Evolutionary conservation across 2,113 vertebrate species (phyloP), one percentile per base, ranked within the genome.

Genomic region (Actinemys pallida): DNA sequence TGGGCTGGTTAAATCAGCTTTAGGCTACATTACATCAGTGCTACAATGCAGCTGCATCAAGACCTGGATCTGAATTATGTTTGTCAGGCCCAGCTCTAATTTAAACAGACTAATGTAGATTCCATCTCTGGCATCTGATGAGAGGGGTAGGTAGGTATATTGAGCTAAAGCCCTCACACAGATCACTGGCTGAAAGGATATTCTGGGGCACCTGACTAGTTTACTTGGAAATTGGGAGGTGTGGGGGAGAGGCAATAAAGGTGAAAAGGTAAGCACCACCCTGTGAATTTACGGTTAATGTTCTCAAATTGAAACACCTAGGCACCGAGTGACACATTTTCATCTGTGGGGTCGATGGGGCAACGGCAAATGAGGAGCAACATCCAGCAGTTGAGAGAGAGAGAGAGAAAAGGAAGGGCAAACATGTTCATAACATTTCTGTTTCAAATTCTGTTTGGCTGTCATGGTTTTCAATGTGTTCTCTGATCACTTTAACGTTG

Each of bases 341-440:
- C n/a, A 39, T 86, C 35, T 84, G 47, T 81, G 54, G 5, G 85
- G 72, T 53, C 89, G 10, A 45, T 39, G 57, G n/a, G 79, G 56
- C 62, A n/a, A 53, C 0, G 1, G 3, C 29, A 45, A 0, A 0
- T 2, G 53, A 69, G 39, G 5, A 24, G 52, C 52, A 1, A 0
- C 11, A 83, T 27, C 31, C 49, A 69, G 81, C 35, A 81, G 22
- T 3, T 0, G 22, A 78, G 45, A 35, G 25, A 50, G 22, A 83
- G 65, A 24, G 57, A 69, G 62, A 69, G 27, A 31, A 6, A 10
- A 35, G 47, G 80, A 14, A 2, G 45, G 1, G 8, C 53, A 54
- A 54, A 39, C 19, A 13, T 4, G 25, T 31, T 2, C 1, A 0
- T 13, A 56, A 72, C 49, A 50, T 13, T 56, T 47, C 56, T 80